Evolutionary conservation across 1,140 invertebrate genomes (phyloP), one percentile per base, ranked within the genome.

Genomic region (Sycophila sp.): DNA sequence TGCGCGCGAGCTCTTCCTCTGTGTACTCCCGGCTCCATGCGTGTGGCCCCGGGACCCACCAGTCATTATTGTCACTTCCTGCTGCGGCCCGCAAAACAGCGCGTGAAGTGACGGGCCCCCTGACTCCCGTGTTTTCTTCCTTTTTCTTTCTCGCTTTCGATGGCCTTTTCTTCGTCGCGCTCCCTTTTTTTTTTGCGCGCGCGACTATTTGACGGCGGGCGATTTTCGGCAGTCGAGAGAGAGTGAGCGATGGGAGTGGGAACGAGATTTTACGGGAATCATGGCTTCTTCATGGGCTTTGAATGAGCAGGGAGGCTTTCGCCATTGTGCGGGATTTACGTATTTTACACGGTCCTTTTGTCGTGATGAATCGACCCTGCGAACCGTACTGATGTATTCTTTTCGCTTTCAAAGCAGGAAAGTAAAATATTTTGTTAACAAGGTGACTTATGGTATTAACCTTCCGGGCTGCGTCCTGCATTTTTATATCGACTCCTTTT

Each of bases 41-140:
- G 17, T 13, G 36, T 11, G 13, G 34, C 28, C 42, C 55, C 34
- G 34, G n/a, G n/a, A n/a, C n/a, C n/a, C n/a, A n/a, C 55, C 11
- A 32, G 7, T 49, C 28, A 38, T 47, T 55, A 32, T 56, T 65
- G 32, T 59, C 22, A 63, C 42, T 49, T 63, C 60, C 60, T 63
- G 42, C 26, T 11, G 38, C 58, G 58, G 13, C 38, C n/a, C 2
- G 38, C 40, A 60, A 60, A 58, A 60, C 40, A 60, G n/a, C 40
- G 26, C 8, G 15, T 15, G 36, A 10, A 42, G 22, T 36, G n/a
- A n/a, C n/a, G n/a, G n/a, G n/a, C n/a, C n/a, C n/a, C 2, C 38
- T 40, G 38, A 3, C 4, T 40, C 4, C n/a, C 7, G 22, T 49
- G 2, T 49, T 19, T 19, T 49, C 17, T 5, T 49, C 22, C 10